Evolutionary conservation across 2,888 invertebrate genomes (phyloP).

Genomic region (Ophioninae sp.): DNA sequence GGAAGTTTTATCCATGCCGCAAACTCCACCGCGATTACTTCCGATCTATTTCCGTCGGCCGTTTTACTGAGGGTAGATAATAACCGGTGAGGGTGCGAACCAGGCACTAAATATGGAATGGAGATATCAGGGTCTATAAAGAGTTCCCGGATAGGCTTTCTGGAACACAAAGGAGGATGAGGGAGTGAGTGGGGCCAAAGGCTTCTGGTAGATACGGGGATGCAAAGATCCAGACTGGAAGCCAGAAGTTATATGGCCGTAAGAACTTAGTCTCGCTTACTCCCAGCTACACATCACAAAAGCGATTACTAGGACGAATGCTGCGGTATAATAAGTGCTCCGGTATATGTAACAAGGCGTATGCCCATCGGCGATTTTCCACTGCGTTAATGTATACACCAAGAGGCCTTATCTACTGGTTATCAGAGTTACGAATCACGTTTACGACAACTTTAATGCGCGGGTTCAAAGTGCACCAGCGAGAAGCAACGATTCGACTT

Average conservation of each 20-base stretch:
- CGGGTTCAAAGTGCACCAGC: constrained; percentile 40
- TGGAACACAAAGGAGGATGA: constrained; percentile 3
- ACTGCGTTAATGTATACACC: constrained; percentile 12
- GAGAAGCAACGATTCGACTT: constrained; percentile 22
- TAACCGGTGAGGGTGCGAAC: not conserved
- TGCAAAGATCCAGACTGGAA: constrained; percentile 31
- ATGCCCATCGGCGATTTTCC: constrained; percentile 47
- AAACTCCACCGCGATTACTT: constrained; percentile 23
- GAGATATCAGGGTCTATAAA: constrained; percentile 18
- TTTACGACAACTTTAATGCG: constrained; percentile 48
- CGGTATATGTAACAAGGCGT: constrained; percentile 28
- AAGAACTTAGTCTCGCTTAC: constrained; percentile 25
- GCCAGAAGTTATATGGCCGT: constrained; percentile 43
- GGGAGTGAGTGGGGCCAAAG: not conserved
- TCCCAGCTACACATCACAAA: constrained; percentile 33
- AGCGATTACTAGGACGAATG: constrained; percentile 36
- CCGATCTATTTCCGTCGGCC: not conserved
- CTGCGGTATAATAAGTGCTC: constrained; percentile 16
- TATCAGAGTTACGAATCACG: constrained; percentile 52
- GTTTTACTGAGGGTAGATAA: not conserved
- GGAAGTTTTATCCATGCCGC: constrained; percentile 13
- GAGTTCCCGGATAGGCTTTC: constrained; percentile 4
- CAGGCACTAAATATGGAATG: constrained; percentile 23
- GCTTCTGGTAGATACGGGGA: constrained; percentile 37
- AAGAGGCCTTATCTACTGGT: constrained; percentile 49